These are phyloP conservation scores for Microctenopoma lineatum DNA, from an alignment of 2,797 vertebrate species.

Conservation along the genomic window DNA sequence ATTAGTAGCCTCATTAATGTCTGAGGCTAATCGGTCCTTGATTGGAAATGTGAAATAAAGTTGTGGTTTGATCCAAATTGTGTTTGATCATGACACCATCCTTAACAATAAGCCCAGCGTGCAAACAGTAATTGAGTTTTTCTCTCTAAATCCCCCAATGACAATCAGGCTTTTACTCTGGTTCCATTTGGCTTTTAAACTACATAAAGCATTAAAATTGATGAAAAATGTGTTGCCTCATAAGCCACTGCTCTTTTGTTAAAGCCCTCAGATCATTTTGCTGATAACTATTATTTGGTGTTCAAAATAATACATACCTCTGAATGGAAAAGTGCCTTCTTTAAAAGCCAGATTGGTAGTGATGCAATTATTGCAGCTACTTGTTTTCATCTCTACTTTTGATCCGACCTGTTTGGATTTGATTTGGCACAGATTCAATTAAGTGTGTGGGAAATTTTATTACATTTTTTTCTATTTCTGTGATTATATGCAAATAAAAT, in stretches of 20 bases:
- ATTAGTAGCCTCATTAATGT: constrained; percentile 86
- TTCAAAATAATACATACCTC: constrained; percentile 43
- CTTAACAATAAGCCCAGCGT: constrained; percentile 69
- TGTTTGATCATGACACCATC: constrained; percentile 78
- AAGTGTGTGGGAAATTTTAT: neutral
- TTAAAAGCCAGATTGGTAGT: constrained; percentile 8
- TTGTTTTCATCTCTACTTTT: constrained; percentile 30
- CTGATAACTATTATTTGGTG: constrained; percentile 45
- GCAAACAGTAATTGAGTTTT: constrained; percentile 73
- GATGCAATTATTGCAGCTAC: constrained; percentile 1
- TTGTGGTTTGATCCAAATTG: constrained; percentile 81
- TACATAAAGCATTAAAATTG: constrained; percentile 45
- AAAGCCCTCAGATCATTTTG: constrained; percentile 48
- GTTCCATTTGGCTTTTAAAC: constrained; percentile 53
- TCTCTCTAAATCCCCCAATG: constrained; percentile 46
- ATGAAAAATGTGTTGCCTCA: constrained; percentile 57
- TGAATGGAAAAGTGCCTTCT: constrained; percentile 15
- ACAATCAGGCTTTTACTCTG: constrained; percentile 58
- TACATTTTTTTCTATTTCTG: constrained; percentile 7
- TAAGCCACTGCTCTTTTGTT: constrained; percentile 43
- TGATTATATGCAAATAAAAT: neutral
- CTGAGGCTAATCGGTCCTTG: constrained; percentile 84
- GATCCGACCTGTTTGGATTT: constrained; percentile 1
- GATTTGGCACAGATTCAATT: constrained; percentile 9
- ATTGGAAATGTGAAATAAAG: constrained; percentile 85